Percentiles rank a stretch among this genome's conserved stretches.
Evolutionary conservation across 2,888 invertebrate genomes (phyloP).

Genomic region (Sarcophaga rosellei): DNA sequence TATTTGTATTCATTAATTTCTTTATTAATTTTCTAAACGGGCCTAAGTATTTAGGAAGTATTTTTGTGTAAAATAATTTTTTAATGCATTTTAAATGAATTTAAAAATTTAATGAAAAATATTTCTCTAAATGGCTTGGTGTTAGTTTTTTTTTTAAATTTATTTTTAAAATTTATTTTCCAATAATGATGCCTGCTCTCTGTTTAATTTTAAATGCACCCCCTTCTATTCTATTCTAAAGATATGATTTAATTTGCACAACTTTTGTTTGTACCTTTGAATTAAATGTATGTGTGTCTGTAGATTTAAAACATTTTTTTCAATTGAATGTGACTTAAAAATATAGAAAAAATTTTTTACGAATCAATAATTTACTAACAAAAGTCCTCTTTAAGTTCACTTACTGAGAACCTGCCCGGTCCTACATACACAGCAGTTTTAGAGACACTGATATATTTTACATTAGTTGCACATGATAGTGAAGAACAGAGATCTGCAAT

Average conservation of each 20-base stretch:
- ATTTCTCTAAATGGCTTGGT: too few species aligned
- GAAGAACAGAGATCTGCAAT: too few species aligned
- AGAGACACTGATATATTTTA: too few species aligned
- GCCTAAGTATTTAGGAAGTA: neutral
- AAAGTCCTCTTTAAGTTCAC: too few species aligned
- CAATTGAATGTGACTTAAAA: neutral
- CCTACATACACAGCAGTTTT: too few species aligned
- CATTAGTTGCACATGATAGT: too few species aligned
- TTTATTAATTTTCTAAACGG: neutral
- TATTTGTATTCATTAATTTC: too few species aligned
- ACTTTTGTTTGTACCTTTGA: constrained; percentile 27
- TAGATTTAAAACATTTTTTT: neutral
- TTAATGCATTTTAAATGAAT: neutral
- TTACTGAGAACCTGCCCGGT: too few species aligned
- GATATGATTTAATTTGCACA: constrained; percentile 62
- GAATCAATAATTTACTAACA: too few species aligned
- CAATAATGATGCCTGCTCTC: constrained; percentile 61
- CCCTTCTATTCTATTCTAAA: constrained; percentile 28
- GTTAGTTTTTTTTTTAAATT: constrained; percentile 44
- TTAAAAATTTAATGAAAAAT: too few species aligned
- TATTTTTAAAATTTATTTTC: constrained; percentile 65
- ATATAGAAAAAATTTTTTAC: constrained; percentile 6
- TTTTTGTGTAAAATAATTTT: constrained; percentile 1
- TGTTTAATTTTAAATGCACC: constrained; percentile 41
- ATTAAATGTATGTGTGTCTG: constrained; percentile 18